phyloP scores from a whole-genome alignment of 2,113 vertebrate genomes.

The Cettia cetti region DNA sequence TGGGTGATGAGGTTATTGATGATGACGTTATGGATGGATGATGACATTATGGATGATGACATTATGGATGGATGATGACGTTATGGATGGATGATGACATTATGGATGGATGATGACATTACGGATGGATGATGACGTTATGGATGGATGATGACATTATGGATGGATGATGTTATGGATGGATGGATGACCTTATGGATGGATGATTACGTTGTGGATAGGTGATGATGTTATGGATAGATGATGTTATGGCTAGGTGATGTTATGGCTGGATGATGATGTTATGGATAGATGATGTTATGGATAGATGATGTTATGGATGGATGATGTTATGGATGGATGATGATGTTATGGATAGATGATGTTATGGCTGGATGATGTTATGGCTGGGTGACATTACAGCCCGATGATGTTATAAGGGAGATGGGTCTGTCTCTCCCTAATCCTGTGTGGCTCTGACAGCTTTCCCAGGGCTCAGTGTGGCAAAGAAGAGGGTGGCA shows the following conservation, averaged over 20 bases:
- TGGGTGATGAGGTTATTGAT: no score
- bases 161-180: no score
- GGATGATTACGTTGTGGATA: no score
- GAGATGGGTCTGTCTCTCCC: no score
- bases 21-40: fast-evolving
- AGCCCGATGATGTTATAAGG: fast-evolving
- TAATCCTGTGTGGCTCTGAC: fast-evolving
- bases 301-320: no score
- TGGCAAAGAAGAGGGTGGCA: fast-evolving
- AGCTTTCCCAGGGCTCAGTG: fast-evolving
- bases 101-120: no score
- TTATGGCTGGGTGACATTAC: fast-evolving
- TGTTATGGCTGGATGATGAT: no score
- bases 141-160: no score
- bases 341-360: fast-evolving
- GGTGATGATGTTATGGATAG: fast-evolving
- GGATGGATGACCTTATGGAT: no score
- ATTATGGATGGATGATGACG: fast-evolving
- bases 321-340: fast-evolving
- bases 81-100: no score
- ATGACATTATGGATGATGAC: not conserved
- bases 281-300: no score
- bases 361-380: not conserved
- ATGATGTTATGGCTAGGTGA: not conserved
- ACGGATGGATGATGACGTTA: no score